Conservation (phyloP, 2,797 vertebrate species). For the Sebastiscus albofasciatus region DNA sequence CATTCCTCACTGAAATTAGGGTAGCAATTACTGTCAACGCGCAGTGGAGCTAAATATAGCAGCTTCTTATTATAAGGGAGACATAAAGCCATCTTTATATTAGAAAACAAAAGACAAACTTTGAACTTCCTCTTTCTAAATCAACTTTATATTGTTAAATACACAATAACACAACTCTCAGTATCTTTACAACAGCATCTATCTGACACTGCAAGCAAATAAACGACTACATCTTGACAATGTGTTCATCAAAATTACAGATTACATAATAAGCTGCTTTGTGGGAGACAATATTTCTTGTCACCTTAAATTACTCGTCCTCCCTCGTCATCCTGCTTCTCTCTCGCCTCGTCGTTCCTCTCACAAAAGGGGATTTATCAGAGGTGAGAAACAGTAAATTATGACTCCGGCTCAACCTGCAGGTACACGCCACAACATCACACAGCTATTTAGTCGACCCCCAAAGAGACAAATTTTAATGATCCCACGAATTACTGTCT, state of each 20-base stretch:
- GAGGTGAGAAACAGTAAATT: conserved; percentile 38
- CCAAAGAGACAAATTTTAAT: conserved; percentile 55
- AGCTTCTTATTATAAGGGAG: not conserved
- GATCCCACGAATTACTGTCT: conserved; percentile 40
- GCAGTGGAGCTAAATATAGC: not conserved
- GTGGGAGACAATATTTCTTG: not conserved
- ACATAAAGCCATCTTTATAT: not conserved
- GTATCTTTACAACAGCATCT: not conserved
- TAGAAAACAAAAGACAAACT: not conserved
- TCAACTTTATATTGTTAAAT: not conserved
- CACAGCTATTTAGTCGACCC: conserved; percentile 39
- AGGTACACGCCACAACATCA: conserved; percentile 56
- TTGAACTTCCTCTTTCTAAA: no score
- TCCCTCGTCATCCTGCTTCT: not conserved
- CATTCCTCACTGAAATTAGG: conserved; percentile 27
- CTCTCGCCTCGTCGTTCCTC: not conserved
- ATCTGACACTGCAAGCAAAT: not conserved
- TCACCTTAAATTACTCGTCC: conserved; percentile 4
- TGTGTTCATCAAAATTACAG: not conserved
- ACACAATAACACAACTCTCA: no score
- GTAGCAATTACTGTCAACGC: conserved; percentile 50
- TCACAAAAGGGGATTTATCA: conserved; percentile 41
- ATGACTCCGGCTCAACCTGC: conserved; percentile 40
- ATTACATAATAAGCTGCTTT: not conserved
- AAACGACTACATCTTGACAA: not conserved